Evolutionary conservation across 2,113 vertebrate species (phyloP).

Genomic region (Amazona vittata): DNA sequence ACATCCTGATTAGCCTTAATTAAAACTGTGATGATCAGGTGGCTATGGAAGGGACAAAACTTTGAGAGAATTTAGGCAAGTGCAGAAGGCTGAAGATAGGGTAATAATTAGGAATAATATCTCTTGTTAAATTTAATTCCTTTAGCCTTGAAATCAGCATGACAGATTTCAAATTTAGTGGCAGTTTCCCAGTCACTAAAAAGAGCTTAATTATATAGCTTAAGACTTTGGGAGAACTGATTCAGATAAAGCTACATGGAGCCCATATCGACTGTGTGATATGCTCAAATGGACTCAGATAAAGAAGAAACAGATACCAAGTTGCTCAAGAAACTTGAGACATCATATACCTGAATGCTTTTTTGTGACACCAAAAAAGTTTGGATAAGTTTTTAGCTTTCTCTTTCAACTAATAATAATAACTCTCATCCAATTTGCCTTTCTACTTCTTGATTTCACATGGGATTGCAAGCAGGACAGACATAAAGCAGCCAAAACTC

Average conservation of each 20-base stretch:
- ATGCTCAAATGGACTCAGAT: neutral
- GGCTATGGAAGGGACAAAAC: neutral
- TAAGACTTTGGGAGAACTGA: neutral
- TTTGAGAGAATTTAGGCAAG: conserved; percentile 26
- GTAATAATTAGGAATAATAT: conserved; percentile 33
- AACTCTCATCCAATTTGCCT: conserved; percentile 10
- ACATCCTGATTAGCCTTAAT: conserved; percentile 24
- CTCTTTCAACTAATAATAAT: conserved; percentile 30
- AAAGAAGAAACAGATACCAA: neutral
- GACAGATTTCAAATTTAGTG: conserved; percentile 60
- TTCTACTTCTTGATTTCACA: conserved; percentile 45
- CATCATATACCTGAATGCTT: neutral
- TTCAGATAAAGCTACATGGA: conserved; percentile 12
- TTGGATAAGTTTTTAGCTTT: conserved; percentile 6
- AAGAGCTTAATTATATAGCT: conserved; percentile 40
- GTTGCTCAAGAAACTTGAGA: neutral
- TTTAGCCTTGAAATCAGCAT: conserved; percentile 57
- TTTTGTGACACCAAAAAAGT: neutral
- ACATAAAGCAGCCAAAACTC: conserved; percentile 41
- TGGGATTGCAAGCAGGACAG: conserved; percentile 22
- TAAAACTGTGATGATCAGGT: conserved; percentile 45
- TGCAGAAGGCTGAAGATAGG: neutral
- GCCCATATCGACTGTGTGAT: neutral
- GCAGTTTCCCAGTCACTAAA: conserved; percentile 40
- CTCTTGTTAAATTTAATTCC: conserved; percentile 50